Evolutionary conservation across 2,113 vertebrate genomes (phyloP).

Genomic region (Xenus cinereus): DNA sequence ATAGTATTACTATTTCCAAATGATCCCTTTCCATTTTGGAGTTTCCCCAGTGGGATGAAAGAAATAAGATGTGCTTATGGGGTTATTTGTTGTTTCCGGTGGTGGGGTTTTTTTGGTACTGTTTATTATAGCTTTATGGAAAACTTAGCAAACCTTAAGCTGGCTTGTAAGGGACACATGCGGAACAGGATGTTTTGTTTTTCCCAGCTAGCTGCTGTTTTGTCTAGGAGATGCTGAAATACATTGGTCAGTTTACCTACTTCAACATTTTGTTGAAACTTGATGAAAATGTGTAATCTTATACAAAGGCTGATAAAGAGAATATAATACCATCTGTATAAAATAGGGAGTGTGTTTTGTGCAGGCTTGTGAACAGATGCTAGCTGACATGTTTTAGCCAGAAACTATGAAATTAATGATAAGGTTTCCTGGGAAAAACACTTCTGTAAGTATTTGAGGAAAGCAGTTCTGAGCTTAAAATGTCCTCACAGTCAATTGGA

Average conservation of each 20-base stretch:
- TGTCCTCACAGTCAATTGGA: neutral
- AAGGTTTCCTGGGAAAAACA: constrained; percentile 51
- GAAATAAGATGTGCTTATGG: neutral
- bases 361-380: constrained; percentile 28
- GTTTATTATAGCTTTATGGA: neutral
- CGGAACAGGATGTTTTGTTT: neutral
- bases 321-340: neutral
- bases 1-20: neutral
- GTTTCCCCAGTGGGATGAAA: neutral
- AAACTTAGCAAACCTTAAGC: neutral
- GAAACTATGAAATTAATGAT: constrained; percentile 34
- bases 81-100: neutral
- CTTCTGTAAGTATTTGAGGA: constrained; percentile 17
- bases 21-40: neutral
- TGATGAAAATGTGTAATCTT: constrained; percentile 3
- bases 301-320: neutral
- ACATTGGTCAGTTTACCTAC: neutral
- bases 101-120: neutral
- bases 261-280: neutral
- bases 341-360: constrained; percentile 1
- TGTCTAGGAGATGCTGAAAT: neutral
- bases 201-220: neutral
- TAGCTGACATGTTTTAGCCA: constrained; percentile 30
- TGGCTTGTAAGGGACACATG: neutral
- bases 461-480: constrained; percentile 7